phyloP scores from a whole-genome alignment of 2,797 vertebrate species.

The Cuculus canorus region DNA sequence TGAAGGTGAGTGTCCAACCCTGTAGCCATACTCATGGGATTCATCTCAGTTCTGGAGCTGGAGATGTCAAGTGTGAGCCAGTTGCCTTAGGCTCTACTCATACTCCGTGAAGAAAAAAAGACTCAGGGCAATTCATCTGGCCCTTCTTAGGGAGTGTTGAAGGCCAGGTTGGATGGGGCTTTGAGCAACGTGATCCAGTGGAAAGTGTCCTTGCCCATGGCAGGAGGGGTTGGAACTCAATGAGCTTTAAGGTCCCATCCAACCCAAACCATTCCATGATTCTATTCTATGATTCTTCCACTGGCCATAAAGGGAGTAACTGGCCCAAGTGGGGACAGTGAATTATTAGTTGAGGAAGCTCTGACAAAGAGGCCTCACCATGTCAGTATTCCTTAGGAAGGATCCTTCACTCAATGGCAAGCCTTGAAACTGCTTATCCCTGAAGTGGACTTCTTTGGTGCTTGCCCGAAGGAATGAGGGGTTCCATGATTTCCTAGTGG shows the following conservation, averaged over 20 bases:
- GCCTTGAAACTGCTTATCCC: neutral
- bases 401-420: neutral
- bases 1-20: neutral
- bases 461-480: neutral
- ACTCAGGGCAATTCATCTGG: neutral
- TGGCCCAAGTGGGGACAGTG: neutral
- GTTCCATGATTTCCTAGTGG: neutral
- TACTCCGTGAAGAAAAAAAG: neutral
- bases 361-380: neutral
- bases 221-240: too few relatives aligned
- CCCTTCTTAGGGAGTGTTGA: neutral
- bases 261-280: too few relatives aligned
- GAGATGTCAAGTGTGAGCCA: neutral
- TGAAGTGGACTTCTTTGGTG: neutral
- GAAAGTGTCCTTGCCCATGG: too few relatives aligned
- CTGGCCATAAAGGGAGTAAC: neutral
- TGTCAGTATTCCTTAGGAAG: neutral
- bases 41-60: neutral
- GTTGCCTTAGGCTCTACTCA: neutral
- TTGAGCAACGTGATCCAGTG: too few relatives aligned
- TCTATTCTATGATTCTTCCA: neutral
- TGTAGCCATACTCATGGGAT: accelerated
- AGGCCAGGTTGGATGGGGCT: too few relatives aligned
- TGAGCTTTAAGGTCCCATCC: too few relatives aligned
- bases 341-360: neutral